phyloP scores from a whole-genome alignment of 2,113 vertebrate species.

The Galeopterus variegatus region DNA sequence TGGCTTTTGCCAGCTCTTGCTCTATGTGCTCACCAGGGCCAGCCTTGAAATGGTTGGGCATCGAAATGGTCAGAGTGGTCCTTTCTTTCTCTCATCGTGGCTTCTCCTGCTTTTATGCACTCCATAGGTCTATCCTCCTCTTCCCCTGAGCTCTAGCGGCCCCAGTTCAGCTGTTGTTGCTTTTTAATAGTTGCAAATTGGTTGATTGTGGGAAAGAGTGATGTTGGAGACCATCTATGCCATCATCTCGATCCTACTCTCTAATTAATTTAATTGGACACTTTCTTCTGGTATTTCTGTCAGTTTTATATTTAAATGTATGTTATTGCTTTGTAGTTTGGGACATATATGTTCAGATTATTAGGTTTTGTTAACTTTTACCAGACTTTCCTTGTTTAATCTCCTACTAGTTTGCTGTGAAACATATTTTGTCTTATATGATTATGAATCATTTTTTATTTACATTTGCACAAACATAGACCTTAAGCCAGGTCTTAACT shows the following conservation, averaged over 20 bases:
- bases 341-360: background rate
- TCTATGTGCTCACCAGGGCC: too few species aligned
- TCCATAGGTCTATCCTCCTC: too few species aligned
- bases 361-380: constrained; percentile 40
- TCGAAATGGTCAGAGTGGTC: too few species aligned
- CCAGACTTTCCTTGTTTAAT: constrained; percentile 4
- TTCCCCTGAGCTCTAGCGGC: too few species aligned
- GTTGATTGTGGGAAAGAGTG: too few species aligned
- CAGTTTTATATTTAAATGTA: constrained; percentile 49
- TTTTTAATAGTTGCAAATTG: too few species aligned
- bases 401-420: background rate
- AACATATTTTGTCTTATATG: constrained; percentile 46
- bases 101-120: too few species aligned
- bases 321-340: background rate
- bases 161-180: too few species aligned
- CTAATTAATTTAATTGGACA: constrained; percentile 6
- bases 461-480: background rate
- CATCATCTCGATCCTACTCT: background rate
- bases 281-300: background rate
- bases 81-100: too few species aligned
- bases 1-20: too few species aligned
- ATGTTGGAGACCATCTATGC: too few species aligned
- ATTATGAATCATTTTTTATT: background rate
- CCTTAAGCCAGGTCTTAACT: background rate
- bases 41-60: too few species aligned